Conservation (phyloP, 2,888 invertebrate genomes). For the Plagiodera versicolora region DNA sequence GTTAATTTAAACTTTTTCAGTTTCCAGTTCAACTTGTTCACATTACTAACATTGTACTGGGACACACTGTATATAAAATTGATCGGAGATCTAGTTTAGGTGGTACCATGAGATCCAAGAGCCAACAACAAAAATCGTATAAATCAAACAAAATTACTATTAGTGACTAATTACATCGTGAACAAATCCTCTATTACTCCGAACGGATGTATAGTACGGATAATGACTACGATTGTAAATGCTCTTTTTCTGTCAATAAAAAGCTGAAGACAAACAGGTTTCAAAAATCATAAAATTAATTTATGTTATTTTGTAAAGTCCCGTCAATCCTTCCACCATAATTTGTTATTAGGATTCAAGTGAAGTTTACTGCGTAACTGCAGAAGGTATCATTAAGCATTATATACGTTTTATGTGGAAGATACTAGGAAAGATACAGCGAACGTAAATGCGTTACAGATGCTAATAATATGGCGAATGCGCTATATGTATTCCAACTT, state of each 20-base stretch:
- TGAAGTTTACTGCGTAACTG: constrained; percentile 18
- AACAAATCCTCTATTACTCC: not conserved
- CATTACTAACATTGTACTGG: no score
- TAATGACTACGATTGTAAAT: constrained; percentile 5
- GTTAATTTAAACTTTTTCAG: no score
- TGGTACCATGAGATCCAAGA: not conserved
- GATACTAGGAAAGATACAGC: not conserved
- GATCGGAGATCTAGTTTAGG: no score
- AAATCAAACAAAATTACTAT: not conserved
- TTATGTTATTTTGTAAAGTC: constrained; percentile 18
- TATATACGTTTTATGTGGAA: not conserved
- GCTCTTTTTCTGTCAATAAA: constrained; percentile 4
- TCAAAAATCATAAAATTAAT: constrained; percentile 15
- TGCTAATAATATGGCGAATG: no score
- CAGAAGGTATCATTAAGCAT: constrained; percentile 16
- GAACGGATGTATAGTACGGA: constrained; percentile 7
- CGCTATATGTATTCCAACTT: no score
- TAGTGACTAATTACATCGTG: not conserved
- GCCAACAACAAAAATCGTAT: not conserved
- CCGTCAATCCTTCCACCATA: constrained; percentile 14
- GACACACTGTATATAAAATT: no score
- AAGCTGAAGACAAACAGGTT: constrained; percentile 14
- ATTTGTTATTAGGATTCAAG: constrained; percentile 17
- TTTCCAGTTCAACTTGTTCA: no score
- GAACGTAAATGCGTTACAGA: no score